phyloP scores from a whole-genome alignment of 2,113 vertebrate species.

The Camelus dromedarius region DNA sequence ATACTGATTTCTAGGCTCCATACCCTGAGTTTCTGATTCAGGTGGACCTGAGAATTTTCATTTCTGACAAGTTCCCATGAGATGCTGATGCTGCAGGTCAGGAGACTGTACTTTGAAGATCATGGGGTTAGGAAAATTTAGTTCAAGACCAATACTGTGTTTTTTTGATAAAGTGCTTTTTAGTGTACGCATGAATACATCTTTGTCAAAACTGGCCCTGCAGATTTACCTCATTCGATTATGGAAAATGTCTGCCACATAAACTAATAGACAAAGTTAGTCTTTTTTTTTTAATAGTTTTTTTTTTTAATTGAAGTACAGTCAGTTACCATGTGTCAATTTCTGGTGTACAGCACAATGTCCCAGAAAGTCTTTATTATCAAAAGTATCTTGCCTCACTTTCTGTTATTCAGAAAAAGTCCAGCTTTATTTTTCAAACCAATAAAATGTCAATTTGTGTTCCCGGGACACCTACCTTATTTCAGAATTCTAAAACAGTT shows the following conservation, averaged over 20 bases:
- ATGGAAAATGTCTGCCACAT: not conserved
- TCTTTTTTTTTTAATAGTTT: not conserved
- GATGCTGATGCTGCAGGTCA: not conserved
- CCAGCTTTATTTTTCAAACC: not conserved
- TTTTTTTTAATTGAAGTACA: too few species aligned
- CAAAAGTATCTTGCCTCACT: not conserved
- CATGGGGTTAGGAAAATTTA: not conserved
- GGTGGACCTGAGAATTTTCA: not conserved
- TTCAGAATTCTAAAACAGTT: slow-evolving; percentile 53
- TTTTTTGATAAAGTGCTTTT: slow-evolving; percentile 40
- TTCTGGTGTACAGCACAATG: too few species aligned
- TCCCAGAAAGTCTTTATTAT: too few species aligned
- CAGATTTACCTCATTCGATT: not conserved
- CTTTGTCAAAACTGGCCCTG: not conserved
- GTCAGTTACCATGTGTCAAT: too few species aligned
- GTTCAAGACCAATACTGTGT: not conserved
- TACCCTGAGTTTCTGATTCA: not conserved
- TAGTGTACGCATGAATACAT: not conserved
- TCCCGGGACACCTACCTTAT: not conserved
- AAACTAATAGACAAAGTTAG: not conserved
- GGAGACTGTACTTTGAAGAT: not conserved
- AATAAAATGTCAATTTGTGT: not conserved
- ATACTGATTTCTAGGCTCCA: not conserved
- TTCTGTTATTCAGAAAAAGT: slow-evolving; percentile 8
- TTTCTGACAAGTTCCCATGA: slow-evolving; percentile 14